A percentile compares a stretch with the other conserved stretches of the same genome.
These are phyloP conservation scores for Bibio marci DNA, from an alignment of 2,888 invertebrate species.

Conservation along the genomic window DNA sequence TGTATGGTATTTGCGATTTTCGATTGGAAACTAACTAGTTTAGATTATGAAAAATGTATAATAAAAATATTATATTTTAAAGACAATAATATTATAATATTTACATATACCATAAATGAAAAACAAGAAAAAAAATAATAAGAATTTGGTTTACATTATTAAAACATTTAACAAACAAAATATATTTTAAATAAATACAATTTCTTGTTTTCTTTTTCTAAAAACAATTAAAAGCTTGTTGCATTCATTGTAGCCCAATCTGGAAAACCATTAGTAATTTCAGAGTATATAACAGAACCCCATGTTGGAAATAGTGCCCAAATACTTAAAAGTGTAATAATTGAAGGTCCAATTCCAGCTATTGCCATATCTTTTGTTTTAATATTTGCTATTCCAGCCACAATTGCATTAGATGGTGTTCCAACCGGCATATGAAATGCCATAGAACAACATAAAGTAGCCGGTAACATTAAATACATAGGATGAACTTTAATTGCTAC, in stretches of 20 bases:
- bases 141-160: too few species aligned
- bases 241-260: conserved; percentile 30
- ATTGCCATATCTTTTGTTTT: conserved; percentile 31
- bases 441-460: conserved; percentile 64
- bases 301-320: conserved; percentile 49
- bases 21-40: too few species aligned
- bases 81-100: too few species aligned
- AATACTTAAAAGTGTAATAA: conserved; percentile 47
- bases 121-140: too few species aligned
- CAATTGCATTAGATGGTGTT: conserved; percentile 81
- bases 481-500: conserved; percentile 51
- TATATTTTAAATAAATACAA: too few species aligned
- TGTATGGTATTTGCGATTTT: too few species aligned
- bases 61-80: too few species aligned
- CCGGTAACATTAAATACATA: conserved; percentile 68
- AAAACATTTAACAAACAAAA: too few species aligned
- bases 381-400: conserved; percentile 56
- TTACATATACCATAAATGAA: too few species aligned
- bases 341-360: conserved; percentile 52
- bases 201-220: too few species aligned
- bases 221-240: too few species aligned
- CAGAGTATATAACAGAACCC: conserved; percentile 40
- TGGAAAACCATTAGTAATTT: conserved; percentile 33
- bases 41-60: too few species aligned
- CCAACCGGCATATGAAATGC: conserved; percentile 79